Evolutionary conservation across 1,140 invertebrate genomes (phyloP).

Genomic region (Drosophila guanche): DNA sequence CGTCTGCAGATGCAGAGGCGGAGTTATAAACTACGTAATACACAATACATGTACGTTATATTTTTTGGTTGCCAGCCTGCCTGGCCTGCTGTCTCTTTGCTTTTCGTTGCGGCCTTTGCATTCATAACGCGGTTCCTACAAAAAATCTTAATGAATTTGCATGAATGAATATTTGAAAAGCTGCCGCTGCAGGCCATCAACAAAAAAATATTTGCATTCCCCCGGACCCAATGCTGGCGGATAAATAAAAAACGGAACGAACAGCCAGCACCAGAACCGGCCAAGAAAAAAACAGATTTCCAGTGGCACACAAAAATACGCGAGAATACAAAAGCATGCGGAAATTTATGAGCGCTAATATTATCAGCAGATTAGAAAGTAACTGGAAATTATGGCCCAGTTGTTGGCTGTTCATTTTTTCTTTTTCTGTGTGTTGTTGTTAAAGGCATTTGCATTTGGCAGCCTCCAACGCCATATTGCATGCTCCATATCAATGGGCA

Average conservation of each 20-base stretch:
- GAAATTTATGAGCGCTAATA: slow-evolving; percentile 64
- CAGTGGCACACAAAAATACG: slow-evolving; percentile 54
- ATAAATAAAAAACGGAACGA: slow-evolving; percentile 2
- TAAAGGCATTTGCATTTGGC: slow-evolving; percentile 18
- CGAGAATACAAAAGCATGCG: slow-evolving; percentile 62
- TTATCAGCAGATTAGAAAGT: slow-evolving; percentile 69
- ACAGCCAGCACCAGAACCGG: background rate
- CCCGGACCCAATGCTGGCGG: slow-evolving; percentile 8
- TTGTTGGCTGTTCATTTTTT: too few relatives aligned
- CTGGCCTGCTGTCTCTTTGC: slow-evolving; percentile 9
- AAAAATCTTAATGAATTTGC: slow-evolving; percentile 67
- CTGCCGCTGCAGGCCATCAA: slow-evolving; percentile 44
- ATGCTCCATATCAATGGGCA: slow-evolving; percentile 54
- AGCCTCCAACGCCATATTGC: slow-evolving; percentile 28
- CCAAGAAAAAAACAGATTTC: slow-evolving; percentile 31
- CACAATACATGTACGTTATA: slow-evolving; percentile 48
- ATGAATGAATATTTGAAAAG: slow-evolving; percentile 71
- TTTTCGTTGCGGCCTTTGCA: slow-evolving; percentile 50
- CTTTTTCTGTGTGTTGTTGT: background rate
- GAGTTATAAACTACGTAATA: slow-evolving; percentile 12
- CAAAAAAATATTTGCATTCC: slow-evolving; percentile 53
- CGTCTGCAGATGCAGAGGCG: too few relatives aligned
- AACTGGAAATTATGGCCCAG: slow-evolving; percentile 60
- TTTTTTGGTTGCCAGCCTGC: slow-evolving; percentile 24
- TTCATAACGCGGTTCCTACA: slow-evolving; percentile 44